A percentile compares a stretch with the other conserved stretches of the same genome.
Evolutionary conservation across 2,888 invertebrate genomes (phyloP).

Genomic region (Sphecodes monilicornis): DNA sequence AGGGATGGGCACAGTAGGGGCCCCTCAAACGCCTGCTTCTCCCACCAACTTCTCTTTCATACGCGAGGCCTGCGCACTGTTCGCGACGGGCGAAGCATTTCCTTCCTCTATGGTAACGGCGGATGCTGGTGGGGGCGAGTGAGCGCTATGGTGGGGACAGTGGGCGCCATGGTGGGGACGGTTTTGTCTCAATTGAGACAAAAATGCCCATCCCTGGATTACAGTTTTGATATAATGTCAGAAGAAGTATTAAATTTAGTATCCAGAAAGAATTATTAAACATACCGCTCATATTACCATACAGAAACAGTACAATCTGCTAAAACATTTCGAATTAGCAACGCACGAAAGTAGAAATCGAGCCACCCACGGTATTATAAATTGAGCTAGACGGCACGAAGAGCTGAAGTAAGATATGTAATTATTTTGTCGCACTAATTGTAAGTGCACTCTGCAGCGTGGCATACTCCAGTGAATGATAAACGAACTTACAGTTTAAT

Average conservation of each 20-base stretch:
- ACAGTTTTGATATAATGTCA: too few relatives aligned
- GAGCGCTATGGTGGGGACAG: too few relatives aligned
- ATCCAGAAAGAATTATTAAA: background rate
- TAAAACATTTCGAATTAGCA: background rate
- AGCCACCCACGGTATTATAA: background rate
- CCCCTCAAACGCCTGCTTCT: too few relatives aligned
- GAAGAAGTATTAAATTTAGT: background rate
- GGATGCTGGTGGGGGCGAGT: too few relatives aligned
- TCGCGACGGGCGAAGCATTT: too few relatives aligned
- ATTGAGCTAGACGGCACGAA: background rate
- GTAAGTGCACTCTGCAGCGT: background rate
- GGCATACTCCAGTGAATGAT: slow-evolving; percentile 19
- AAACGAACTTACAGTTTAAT: slow-evolving; percentile 62
- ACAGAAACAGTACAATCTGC: background rate
- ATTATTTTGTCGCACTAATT: slow-evolving; percentile 16
- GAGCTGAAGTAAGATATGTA: background rate
- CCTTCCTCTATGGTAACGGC: too few relatives aligned
- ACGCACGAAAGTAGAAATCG: background rate
- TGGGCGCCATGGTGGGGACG: too few relatives aligned
- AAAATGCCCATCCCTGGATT: too few relatives aligned
- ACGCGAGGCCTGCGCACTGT: too few relatives aligned
- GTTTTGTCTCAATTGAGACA: too few relatives aligned
- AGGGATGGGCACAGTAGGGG: too few relatives aligned
- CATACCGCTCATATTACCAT: background rate
- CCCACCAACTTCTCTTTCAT: too few relatives aligned